A percentile compares a stretch with the other conserved stretches of the same genome.
Conservation (phyloP, 2,113 vertebrate species). For the Rana temporaria region DNA sequence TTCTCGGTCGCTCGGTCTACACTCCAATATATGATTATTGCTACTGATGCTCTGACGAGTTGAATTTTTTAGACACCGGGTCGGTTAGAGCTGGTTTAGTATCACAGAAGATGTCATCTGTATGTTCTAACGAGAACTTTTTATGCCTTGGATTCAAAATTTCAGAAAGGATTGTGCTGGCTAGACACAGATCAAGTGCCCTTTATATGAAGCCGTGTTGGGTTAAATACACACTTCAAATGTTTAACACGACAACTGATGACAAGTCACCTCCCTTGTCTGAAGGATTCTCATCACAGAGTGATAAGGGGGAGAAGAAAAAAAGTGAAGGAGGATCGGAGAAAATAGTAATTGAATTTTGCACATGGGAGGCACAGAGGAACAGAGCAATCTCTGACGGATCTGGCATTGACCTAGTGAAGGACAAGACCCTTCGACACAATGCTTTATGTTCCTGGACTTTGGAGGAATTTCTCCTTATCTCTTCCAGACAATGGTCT, state of each 20-base stretch:
- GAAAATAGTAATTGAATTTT: not conserved
- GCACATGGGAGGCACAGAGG: not conserved
- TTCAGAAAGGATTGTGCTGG: not conserved
- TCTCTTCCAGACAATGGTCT: not conserved
- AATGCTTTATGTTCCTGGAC: not conserved
- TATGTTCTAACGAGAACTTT: not conserved
- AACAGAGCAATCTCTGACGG: not conserved
- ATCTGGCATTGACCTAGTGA: not conserved
- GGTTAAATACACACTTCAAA: not conserved
- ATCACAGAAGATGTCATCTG: not conserved
- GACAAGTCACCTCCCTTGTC: not conserved
- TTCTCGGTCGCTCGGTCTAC: no score
- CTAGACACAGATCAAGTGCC: not conserved
- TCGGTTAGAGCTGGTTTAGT: no score
- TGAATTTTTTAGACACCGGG: no score
- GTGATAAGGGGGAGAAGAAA: not conserved
- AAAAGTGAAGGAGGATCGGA: not conserved
- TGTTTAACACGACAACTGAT: not conserved
- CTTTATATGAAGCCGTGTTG: not conserved
- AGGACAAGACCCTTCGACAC: constrained; percentile 13
- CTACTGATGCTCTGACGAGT: no score
- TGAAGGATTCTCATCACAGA: not conserved
- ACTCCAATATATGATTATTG: no score
- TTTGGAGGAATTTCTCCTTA: not conserved
- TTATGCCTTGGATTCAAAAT: not conserved